phyloP scores from a whole-genome alignment of 1,140 invertebrate species.

The Araneus ventricosus region DNA sequence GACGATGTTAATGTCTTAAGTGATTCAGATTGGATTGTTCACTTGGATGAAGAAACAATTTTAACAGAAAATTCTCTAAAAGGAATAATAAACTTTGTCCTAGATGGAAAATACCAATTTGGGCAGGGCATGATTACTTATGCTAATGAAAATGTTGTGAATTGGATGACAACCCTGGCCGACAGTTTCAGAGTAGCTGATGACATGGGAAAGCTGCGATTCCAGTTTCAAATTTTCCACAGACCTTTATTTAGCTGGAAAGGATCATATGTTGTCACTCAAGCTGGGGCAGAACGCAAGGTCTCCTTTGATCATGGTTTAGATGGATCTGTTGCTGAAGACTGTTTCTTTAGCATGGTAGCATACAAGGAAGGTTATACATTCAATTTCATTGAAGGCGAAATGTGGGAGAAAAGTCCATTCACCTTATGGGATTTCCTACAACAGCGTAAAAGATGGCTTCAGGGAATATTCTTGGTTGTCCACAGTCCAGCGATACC shows the following conservation, averaged over 20 bases:
- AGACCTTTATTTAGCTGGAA: conserved; percentile 99
- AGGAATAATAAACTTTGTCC: conserved; percentile 97
- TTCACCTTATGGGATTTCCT: conserved; percentile 97
- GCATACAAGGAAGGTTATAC: conserved; percentile 80
- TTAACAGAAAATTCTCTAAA: conserved; percentile 93
- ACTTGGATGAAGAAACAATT: conserved; percentile 98
- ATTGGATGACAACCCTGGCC: conserved; percentile 97
- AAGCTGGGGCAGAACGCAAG: conserved; percentile 81
- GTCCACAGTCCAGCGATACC: conserved; percentile 94
- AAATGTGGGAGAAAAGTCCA: conserved; percentile 88
- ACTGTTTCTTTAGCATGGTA: conserved; percentile 83
- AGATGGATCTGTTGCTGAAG: conserved; percentile 83
- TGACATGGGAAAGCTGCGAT: conserved; percentile 96
- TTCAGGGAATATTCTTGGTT: conserved; percentile 94
- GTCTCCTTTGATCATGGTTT: conserved; percentile 82
- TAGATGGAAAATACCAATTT: conserved; percentile 96
- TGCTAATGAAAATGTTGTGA: conserved; percentile 96
- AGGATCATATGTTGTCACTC: conserved; percentile 83
- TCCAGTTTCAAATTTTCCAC: conserved; percentile 96
- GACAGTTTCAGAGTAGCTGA: conserved; percentile 98
- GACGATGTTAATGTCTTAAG: conserved; percentile 91
- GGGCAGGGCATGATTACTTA: conserved; percentile 99
- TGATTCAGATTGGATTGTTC: conserved; percentile 97
- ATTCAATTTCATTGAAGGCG: conserved; percentile 82
- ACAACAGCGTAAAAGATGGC: conserved; percentile 97